phyloP scores from a whole-genome alignment of 2,888 invertebrate species.

The Drosophila formosana region DNA sequence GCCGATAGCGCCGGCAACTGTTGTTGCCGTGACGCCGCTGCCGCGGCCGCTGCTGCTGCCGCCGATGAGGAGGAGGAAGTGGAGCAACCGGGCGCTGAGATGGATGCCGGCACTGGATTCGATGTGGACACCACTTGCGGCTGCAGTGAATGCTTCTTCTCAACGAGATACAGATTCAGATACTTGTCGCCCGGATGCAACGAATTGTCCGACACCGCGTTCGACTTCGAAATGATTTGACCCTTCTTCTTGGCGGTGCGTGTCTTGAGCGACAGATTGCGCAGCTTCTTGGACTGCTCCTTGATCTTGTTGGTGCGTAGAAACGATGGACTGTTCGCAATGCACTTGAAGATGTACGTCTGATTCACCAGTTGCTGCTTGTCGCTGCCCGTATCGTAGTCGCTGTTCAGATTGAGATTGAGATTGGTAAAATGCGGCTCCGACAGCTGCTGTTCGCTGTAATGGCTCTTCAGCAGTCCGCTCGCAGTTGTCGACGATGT shows the following conservation, averaged over 20 bases:
- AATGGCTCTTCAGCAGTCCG: constrained; percentile 82
- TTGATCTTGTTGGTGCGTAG: constrained; percentile 84
- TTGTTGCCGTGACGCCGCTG: constrained; percentile 59
- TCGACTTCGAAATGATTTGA: constrained; percentile 84
- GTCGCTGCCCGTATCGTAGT: constrained; percentile 75
- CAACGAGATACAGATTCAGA: constrained; percentile 83
- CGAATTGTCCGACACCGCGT: constrained; percentile 85
- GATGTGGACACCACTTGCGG: constrained; percentile 50
- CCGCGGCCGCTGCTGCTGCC: constrained; percentile 51
- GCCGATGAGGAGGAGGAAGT: constrained; percentile 50
- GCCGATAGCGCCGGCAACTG: constrained; percentile 76
- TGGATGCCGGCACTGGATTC: constrained; percentile 38
- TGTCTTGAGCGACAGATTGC: constrained; percentile 84
- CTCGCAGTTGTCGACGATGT: constrained; percentile 9
- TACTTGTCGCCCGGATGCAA: constrained; percentile 85
- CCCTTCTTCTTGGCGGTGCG: constrained; percentile 83
- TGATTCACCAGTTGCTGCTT: constrained; percentile 84
- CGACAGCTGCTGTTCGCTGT: constrained; percentile 83
- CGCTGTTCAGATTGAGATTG: constrained; percentile 72
- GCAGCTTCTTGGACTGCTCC: constrained; percentile 84
- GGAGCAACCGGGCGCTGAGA: constrained; percentile 57
- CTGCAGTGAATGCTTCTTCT: constrained; percentile 82
- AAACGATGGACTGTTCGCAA: constrained; percentile 85
- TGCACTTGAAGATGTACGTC: constrained; percentile 85
- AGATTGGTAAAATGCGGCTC: constrained; percentile 75